Base-by-base conservation (phyloP, 2,113 vertebrate genomes). In the Melanerpes aurifrons region DNA sequence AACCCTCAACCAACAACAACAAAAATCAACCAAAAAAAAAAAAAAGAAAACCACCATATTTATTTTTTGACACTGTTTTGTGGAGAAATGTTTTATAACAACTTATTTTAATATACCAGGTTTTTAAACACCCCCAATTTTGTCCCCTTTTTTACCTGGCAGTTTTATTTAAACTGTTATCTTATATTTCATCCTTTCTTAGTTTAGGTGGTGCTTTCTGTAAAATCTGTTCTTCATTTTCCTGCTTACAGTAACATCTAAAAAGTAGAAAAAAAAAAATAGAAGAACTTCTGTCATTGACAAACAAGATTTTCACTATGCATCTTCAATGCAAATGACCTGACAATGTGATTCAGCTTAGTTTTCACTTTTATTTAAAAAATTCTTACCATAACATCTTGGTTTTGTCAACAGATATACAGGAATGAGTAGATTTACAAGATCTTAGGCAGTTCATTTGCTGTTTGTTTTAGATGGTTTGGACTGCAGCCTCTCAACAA, bases 401-500 rank as follows among this genome's bases (percentile, higher is more conserved):
- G 37, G 24, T 7, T 91, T 45, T 81, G 80, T 80, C 50, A 71
- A 37, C 20, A 70, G 58, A 74, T 85, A 66, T 48, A 61, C 22
- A 67, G 20, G 74, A 90, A 87, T 14, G n/a, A 69, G 45, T 73
- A 83, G 50, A 92, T 73, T 76, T 76, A 62, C 37, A 77, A 78
- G 75, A 19, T 56, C 12, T 72, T 56, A 47, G 43, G 58, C 48
- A 85, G 58, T 93, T 94, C 40, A 58, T 93, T 88, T 93, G 28
- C 24, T 77, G 15, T 90, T 96, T 90, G 74, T 95, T 93, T 94
- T 63, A 37, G 25, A 62, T 45, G 28, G 21, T 92, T 79, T 90
- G 68, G 75, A 80, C 95, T 86, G 43, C 68, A 79, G 64, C 59
- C 54, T 79, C 79, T 88, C 58, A 90, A 68, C 66, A 59, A 25